Evolutionary conservation across 2,888 invertebrate species (phyloP).

Genomic region (Pristionchus exspectatus): DNA sequence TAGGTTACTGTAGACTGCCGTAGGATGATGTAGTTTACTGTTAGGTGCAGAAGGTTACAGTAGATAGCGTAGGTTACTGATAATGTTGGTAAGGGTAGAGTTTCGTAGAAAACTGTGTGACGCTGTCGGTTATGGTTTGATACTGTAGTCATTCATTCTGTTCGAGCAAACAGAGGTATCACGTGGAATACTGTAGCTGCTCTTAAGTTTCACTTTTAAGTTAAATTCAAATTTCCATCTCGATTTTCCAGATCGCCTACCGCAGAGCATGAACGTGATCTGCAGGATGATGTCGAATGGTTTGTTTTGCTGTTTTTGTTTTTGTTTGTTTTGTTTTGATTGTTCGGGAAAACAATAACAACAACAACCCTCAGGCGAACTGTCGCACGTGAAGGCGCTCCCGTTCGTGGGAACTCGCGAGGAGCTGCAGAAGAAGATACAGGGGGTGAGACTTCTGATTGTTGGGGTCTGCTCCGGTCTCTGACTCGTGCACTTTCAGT

Average conservation of each 20-base stretch:
- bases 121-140: too few species aligned
- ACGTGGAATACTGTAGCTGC: too few species aligned
- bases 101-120: too few species aligned
- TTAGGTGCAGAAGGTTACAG: too few species aligned
- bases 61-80: background rate
- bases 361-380: background rate
- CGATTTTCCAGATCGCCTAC: background rate
- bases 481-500: too few species aligned
- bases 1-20: background rate
- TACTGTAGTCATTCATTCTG: too few species aligned
- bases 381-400: background rate
- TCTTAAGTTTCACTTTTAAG: too few species aligned
- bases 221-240: too few species aligned
- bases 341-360: background rate
- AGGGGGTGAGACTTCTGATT: background rate
- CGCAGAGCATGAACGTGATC: constrained; percentile 10
- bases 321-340: constrained; percentile 3
- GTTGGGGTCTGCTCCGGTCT: background rate
- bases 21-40: too few species aligned
- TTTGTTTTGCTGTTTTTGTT: background rate
- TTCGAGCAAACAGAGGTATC: background rate
- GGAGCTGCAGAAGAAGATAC: background rate
- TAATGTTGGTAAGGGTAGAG: background rate
- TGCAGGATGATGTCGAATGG: background rate
- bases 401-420: background rate